Conservation (phyloP, 2,888 invertebrate species). For the Lycaena phlaeas region DNA sequence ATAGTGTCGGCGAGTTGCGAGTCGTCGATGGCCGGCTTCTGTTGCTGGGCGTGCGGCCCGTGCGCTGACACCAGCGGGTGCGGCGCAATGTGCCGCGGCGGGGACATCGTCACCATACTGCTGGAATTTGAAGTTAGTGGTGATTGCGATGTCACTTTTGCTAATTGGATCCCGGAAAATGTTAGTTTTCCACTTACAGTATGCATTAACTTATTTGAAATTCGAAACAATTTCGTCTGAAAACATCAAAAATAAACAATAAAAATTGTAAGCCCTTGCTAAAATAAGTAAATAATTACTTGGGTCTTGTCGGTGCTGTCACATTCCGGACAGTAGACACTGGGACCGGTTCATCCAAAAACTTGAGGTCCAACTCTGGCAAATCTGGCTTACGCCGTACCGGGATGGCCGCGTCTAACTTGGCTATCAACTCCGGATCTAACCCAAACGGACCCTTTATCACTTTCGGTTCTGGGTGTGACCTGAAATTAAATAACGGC, state of each 20-base stretch:
- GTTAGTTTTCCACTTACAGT: too few relatives aligned
- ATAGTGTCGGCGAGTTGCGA: conserved; percentile 57
- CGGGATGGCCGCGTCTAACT: conserved; percentile 74
- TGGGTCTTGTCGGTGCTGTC: conserved; percentile 28
- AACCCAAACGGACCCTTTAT: conserved; percentile 84
- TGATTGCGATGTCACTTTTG: too few relatives aligned
- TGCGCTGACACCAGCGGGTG: conserved; percentile 15
- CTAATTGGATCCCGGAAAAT: too few relatives aligned
- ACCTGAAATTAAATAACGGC: conserved; percentile 30
- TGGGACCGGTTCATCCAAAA: conserved; percentile 61
- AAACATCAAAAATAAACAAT: too few relatives aligned
- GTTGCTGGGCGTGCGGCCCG: conserved; percentile 20
- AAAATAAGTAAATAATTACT: too few relatives aligned
- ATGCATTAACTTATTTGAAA: too few relatives aligned
- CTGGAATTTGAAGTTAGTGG: too few relatives aligned
- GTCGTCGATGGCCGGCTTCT: conserved; percentile 41
- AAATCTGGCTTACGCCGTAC: conserved; percentile 37
- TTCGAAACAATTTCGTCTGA: too few relatives aligned
- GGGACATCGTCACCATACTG: conserved; percentile 68
- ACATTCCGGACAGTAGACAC: conserved; percentile 29
- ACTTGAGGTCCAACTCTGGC: conserved; percentile 62
- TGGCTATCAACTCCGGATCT: conserved; percentile 80
- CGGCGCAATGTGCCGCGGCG: conserved; percentile 55
- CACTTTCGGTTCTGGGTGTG: conserved; percentile 53
- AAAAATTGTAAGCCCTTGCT: too few relatives aligned